These are phyloP conservation scores for Formica aserva DNA, from an alignment of 2,888 invertebrate species.

Conservation along the genomic window DNA sequence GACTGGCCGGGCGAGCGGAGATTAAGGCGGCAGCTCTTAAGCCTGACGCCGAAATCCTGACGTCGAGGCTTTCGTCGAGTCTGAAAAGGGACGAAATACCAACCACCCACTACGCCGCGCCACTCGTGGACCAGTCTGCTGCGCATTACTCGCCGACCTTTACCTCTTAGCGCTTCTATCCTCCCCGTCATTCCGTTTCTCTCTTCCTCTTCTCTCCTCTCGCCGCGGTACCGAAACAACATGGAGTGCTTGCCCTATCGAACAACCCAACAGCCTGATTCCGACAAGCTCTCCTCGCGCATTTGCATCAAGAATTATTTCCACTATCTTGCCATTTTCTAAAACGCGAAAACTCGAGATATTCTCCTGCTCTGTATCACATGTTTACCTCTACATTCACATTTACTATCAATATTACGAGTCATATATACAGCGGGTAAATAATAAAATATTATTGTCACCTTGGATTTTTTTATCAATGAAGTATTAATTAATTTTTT, in stretches of 20 bases:
- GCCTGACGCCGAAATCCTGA: conserved; percentile 76
- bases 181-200: conserved; percentile 46
- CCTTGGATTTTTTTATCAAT: not conserved
- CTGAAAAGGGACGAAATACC: conserved; percentile 75
- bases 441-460: not conserved
- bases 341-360: not conserved
- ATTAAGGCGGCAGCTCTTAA: conserved; percentile 79
- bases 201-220: conserved; percentile 26
- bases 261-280: conserved; percentile 7
- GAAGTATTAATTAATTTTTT: not conserved
- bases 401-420: not conserved
- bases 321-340: not conserved
- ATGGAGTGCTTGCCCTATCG: conserved; percentile 21
- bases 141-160: conserved; percentile 77
- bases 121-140: conserved; percentile 78
- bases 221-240: conserved; percentile 47
- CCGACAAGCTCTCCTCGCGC: not conserved
- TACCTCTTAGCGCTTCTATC: conserved; percentile 62
- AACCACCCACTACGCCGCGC: conserved; percentile 49
- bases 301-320: conserved; percentile 19
- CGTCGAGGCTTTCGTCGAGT: conserved; percentile 69
- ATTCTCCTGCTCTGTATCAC: not conserved
- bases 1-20: conserved; percentile 76
- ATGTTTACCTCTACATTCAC: not conserved
- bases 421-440: not conserved